Evolutionary conservation across 2,888 invertebrate genomes (phyloP), one percentile per base, ranked within the genome.

Genomic region (Tachina lurida): DNA sequence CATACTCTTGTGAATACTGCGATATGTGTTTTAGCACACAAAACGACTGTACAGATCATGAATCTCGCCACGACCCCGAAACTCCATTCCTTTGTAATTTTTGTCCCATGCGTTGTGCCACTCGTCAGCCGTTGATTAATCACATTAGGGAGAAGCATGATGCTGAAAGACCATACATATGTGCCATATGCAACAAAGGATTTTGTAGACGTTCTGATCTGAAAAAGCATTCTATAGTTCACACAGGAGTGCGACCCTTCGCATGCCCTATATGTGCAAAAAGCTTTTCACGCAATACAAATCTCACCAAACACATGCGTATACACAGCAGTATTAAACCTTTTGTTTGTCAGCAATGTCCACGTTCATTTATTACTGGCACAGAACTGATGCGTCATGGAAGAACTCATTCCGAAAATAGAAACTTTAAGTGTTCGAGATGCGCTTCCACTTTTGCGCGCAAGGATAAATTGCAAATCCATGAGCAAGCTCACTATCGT

Each of bases 211-310:
- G 96, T 67, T 96, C 96, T 10, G 96, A 96, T 92, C 91, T 96
- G 56, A 94, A 95, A 86, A 96, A 96, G 88, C 96, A 96, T 92
- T 95, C 96, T 43, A 95, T 96, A 87, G 96, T 96, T 0, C 96
- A 96, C 88, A 95, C 96, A n/a, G 96, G 96, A 8, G 93, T 94
- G 4, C 94, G 96, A 87, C 96, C 96, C 0, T 96, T 95, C 90
- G 95, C 95, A 39, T 96, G 96, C 90, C 94, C 94, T 41, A 95
- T 95, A 87, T 96, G 96, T 89, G 93, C 94, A 49, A 96, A 96
- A 91, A 95, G 95, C 78, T 96, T 96, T 90, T 96, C 96, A 7
- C 93, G 96, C 39, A 96, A 96, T 88, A 96, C 96, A n/a, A 96
- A 96, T 91, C 93, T 96, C 56, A 96, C 96, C 79, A 96, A 96